Percentiles rank a stretch among this genome's conserved stretches.
Evolutionary conservation across 2,888 invertebrate genomes (phyloP).

Genomic region (Andrena fulva): DNA sequence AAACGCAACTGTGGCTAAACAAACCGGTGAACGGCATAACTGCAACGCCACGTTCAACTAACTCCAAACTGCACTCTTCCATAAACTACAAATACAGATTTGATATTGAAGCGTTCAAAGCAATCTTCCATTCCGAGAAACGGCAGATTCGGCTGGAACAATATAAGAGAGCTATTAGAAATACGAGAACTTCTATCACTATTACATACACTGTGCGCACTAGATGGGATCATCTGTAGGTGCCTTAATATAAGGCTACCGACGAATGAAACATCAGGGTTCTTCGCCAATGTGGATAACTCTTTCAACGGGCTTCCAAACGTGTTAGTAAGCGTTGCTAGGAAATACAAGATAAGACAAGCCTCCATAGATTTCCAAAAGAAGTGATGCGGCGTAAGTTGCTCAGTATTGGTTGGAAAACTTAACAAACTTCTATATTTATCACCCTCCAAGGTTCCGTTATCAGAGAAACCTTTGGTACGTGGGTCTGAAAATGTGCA

Average conservation of each 20-base stretch:
- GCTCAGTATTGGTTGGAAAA: slow-evolving; percentile 89
- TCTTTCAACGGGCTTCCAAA: slow-evolving; percentile 82
- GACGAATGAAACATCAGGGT: slow-evolving; percentile 84
- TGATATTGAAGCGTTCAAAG: background rate
- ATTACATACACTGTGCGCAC: slow-evolving; percentile 88
- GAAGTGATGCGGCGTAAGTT: slow-evolving; percentile 89
- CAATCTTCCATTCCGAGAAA: too few species aligned
- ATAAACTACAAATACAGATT: slow-evolving; percentile 62
- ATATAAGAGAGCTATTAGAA: background rate
- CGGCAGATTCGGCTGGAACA: too few species aligned
- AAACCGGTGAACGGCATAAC: slow-evolving; percentile 92
- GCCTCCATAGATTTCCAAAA: slow-evolving; percentile 89
- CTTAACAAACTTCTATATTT: slow-evolving; percentile 86
- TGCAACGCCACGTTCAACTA: slow-evolving; percentile 88
- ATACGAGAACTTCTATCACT: background rate
- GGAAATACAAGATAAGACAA: slow-evolving; percentile 87
- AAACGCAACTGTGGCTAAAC: slow-evolving; percentile 95
- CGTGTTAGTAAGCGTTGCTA: slow-evolving; percentile 88
- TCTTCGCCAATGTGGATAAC: slow-evolving; percentile 79
- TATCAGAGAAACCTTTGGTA: slow-evolving; percentile 77
- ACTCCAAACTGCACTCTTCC: slow-evolving; percentile 74
- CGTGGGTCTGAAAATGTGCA: slow-evolving; percentile 73
- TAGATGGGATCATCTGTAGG: slow-evolving; percentile 93
- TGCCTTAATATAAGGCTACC: slow-evolving; percentile 90
- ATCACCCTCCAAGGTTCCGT: slow-evolving; percentile 79